These are phyloP conservation scores for Delphinapterus leucas DNA, from an alignment of 2,113 vertebrate species.

Conservation along the genomic window DNA sequence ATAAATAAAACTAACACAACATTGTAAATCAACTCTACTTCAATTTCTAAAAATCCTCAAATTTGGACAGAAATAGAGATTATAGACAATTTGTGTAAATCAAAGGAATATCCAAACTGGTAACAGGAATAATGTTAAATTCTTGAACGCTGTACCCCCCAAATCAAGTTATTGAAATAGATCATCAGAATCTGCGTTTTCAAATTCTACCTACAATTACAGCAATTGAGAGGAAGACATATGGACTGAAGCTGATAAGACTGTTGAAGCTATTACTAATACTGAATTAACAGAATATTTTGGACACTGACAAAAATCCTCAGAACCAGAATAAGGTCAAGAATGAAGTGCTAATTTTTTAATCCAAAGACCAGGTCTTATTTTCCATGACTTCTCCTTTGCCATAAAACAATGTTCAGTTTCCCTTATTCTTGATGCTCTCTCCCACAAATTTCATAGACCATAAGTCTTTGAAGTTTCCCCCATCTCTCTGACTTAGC, in stretches of 20 bases:
- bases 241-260: not conserved
- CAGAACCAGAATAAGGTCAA: conserved; percentile 16
- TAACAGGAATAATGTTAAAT: not conserved
- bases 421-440: not conserved
- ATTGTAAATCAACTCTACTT: not conserved
- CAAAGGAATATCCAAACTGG: not conserved
- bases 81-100: not conserved
- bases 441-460: not conserved
- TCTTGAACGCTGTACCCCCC: not conserved
- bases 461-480: not conserved
- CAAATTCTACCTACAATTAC: conserved; percentile 4
- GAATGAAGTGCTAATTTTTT: not conserved
- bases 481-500: not conserved
- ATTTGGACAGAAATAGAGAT: not conserved
- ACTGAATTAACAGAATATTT: not conserved
- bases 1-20: not conserved
- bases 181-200: not conserved
- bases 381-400: not conserved
- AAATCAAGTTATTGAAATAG: conserved; percentile 19
- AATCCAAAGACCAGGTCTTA: not conserved
- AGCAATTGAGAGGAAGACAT: conserved; percentile 15
- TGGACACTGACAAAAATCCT: not conserved
- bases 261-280: conserved; percentile 1
- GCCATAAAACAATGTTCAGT: not conserved
- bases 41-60: not conserved